A percentile compares a stretch with the other conserved stretches of the same genome.
These are phyloP conservation scores for Melanaphis sacchari DNA, from an alignment of 1,140 invertebrate species.

Conservation along the genomic window DNA sequence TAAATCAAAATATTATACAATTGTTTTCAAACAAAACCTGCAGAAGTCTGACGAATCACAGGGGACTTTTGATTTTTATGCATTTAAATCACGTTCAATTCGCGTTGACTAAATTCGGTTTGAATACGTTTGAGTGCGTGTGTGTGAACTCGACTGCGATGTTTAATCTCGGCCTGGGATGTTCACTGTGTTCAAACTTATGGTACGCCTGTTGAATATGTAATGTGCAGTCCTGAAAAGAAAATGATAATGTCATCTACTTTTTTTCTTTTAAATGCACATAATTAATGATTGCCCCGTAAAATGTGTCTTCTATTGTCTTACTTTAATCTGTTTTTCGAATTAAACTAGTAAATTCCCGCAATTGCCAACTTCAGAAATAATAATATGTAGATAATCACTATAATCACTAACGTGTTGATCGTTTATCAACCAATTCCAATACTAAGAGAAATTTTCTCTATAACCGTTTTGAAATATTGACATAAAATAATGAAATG, in stretches of 20 bases:
- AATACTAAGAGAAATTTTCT: neutral
- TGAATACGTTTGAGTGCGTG: neutral
- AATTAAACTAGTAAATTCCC: neutral
- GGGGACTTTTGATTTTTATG: conserved; percentile 24
- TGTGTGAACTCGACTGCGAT: conserved; percentile 15
- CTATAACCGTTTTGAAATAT: neutral
- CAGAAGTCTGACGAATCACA: neutral
- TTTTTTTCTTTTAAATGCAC: conserved; percentile 3
- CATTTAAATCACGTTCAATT: conserved; percentile 40
- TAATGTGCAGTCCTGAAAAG: conserved; percentile 5
- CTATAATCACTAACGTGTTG: neutral
- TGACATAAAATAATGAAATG: neutral
- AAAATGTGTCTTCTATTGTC: neutral
- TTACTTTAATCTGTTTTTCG: neutral
- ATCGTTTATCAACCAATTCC: neutral
- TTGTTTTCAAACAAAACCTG: neutral
- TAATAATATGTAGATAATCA: neutral
- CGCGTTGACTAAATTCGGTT: conserved; percentile 15
- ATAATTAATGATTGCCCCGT: conserved; percentile 24
- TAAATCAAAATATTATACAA: conserved; percentile 11
- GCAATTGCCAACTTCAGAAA: neutral
- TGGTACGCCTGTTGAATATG: conserved; percentile 46
- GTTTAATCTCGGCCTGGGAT: conserved; percentile 25
- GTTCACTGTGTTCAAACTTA: conserved; percentile 13
- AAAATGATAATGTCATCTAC: conserved; percentile 36